These are phyloP conservation scores for Leptinotarsa juncta DNA, from an alignment of 2,888 invertebrate species.

Conservation along the genomic window DNA sequence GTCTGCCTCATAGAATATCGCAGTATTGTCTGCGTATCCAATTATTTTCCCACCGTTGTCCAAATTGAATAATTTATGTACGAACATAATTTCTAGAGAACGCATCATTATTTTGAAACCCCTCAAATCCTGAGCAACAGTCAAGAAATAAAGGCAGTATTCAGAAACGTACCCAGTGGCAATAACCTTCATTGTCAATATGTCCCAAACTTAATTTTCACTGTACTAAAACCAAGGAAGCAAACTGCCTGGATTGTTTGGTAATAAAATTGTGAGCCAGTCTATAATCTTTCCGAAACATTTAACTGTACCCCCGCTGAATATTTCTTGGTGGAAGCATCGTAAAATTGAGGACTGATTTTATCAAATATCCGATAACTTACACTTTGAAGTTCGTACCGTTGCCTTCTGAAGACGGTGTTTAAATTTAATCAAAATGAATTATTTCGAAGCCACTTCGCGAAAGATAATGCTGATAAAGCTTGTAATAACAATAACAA, in stretches of 20 bases:
- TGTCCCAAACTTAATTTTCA: background rate
- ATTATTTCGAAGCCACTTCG: background rate
- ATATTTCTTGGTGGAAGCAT: constrained; percentile 8
- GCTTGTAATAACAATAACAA: background rate
- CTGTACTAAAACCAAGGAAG: constrained; percentile 17
- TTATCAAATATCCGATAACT: constrained; percentile 8
- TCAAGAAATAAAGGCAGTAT: background rate
- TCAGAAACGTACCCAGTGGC: background rate
- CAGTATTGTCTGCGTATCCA: too few species aligned
- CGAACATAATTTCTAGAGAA: too few species aligned
- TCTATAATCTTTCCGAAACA: constrained; percentile 22
- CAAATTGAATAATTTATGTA: too few species aligned
- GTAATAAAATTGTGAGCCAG: constrained; percentile 18
- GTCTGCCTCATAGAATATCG: too few species aligned
- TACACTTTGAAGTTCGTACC: background rate
- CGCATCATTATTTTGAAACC: too few species aligned
- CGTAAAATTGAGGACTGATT: constrained; percentile 22
- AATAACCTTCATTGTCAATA: background rate
- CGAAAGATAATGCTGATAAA: background rate
- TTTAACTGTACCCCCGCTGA: constrained; percentile 10
- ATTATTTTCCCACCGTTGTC: too few species aligned
- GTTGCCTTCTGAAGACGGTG: background rate
- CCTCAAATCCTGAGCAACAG: background rate
- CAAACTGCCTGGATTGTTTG: constrained; percentile 9
- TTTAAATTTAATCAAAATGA: background rate